These are phyloP conservation scores for Actinernus sp. DNA, from an alignment of 92 coral and sea anemone genomes.

Conservation along the genomic window DNA sequence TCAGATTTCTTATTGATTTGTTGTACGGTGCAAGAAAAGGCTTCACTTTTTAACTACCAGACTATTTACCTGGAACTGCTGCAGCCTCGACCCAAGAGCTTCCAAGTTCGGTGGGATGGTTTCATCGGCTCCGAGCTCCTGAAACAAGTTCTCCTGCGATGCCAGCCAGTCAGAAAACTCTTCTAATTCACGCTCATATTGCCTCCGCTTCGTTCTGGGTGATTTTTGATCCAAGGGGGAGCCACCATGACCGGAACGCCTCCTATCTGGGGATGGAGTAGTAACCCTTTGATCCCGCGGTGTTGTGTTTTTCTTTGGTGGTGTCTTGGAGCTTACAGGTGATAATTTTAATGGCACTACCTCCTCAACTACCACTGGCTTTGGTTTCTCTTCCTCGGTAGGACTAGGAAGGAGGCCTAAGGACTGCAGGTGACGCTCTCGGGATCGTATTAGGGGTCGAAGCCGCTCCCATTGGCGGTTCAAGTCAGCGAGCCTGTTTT, in stretches of 20 bases:
- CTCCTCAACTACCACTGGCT: conserved; percentile 21
- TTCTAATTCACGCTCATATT: conserved; percentile 77
- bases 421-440: conserved; percentile 76
- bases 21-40: no score
- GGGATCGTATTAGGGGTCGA: conserved; percentile 62
- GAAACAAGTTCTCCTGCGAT: conserved; percentile 78
- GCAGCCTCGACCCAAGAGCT: conserved; percentile 68
- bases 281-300: conserved; percentile 22
- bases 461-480: conserved; percentile 80
- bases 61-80: conserved; percentile 81
- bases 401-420: conserved; percentile 51
- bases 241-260: conserved; percentile 7
- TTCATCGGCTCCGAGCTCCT: conserved; percentile 81
- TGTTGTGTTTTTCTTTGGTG: conserved; percentile 44
- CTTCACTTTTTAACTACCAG: no score
- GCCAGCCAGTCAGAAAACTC: conserved; percentile 96
- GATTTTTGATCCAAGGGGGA: conserved; percentile 68
- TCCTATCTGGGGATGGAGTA: conserved; percentile 35
- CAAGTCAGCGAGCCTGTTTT: conserved; percentile 67
- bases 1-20: no score
- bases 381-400: conserved; percentile 6
- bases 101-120: conserved; percentile 72
- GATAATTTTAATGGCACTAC: conserved; percentile 40
- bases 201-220: conserved; percentile 76
- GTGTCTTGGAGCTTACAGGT: conserved; percentile 20